These are phyloP conservation scores for Anastrepha obliqua DNA, from an alignment of 1,140 invertebrate genomes.

Conservation along the genomic window DNA sequence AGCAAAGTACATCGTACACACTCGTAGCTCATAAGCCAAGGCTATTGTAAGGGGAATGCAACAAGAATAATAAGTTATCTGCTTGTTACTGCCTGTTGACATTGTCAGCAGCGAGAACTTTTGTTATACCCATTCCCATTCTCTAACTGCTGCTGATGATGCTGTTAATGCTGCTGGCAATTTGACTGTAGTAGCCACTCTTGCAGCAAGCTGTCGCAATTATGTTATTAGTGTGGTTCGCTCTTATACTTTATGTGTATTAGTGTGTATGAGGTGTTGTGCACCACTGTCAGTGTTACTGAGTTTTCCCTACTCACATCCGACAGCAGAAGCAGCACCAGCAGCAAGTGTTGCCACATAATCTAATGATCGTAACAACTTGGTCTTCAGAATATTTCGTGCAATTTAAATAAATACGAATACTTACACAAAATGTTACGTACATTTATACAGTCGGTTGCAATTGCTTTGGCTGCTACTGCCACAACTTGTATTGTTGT, in stretches of 20 bases:
- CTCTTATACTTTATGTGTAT: neutral
- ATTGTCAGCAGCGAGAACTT: neutral
- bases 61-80: constrained; percentile 4
- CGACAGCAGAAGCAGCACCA: neutral
- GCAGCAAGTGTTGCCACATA: constrained; percentile 31
- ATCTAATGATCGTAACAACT: constrained; percentile 41
- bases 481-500: neutral
- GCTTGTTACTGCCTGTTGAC: constrained; percentile 27
- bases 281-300: neutral
- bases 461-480: neutral
- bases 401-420: constrained; percentile 19
- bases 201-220: constrained; percentile 30
- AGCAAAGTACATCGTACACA: neutral
- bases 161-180: neutral
- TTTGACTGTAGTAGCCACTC: constrained; percentile 15
- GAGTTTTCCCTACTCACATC: neutral
- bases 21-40: neutral
- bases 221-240: neutral
- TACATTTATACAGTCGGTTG: neutral
- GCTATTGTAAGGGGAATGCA: neutral
- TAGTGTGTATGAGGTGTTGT: neutral
- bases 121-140: neutral
- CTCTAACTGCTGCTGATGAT: neutral
- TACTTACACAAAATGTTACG: neutral
- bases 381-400: constrained; percentile 6